These are phyloP conservation scores for Periplaneta americana DNA, from an alignment of 1,140 invertebrate species.

Conservation along the genomic window DNA sequence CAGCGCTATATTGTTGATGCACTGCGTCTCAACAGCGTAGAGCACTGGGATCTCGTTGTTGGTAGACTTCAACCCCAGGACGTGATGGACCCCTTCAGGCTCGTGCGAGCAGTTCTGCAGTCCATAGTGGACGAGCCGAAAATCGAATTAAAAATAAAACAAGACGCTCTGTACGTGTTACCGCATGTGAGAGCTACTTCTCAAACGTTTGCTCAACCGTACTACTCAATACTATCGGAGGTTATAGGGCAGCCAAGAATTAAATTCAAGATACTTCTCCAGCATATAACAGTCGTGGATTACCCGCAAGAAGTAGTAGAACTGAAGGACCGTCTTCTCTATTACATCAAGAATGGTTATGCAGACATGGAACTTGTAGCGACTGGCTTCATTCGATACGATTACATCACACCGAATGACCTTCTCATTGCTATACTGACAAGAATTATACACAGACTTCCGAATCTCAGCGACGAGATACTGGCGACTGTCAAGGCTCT, in stretches of 20 bases:
- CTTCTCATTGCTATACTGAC: not conserved
- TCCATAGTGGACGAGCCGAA: not conserved
- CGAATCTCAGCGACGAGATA: not conserved
- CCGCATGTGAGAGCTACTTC: not conserved
- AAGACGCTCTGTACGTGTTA: not conserved
- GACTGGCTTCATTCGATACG: not conserved
- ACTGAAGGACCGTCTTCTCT: not conserved
- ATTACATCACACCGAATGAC: not conserved
- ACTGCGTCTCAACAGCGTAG: not conserved
- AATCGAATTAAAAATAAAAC: not conserved
- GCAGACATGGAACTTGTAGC: not conserved
- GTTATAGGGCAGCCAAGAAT: not conserved
- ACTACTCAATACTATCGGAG: not conserved
- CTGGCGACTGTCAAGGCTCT: not conserved
- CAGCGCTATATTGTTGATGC: not conserved
- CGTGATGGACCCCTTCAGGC: not conserved
- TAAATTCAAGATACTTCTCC: not conserved
- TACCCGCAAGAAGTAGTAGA: not conserved
- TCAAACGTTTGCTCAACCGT: not conserved
- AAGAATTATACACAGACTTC: not conserved
- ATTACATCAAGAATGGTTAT: not conserved
- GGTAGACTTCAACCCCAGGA: not conserved
- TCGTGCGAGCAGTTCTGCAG: not conserved
- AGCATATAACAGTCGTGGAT: not conserved
- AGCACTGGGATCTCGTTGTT: not conserved